phyloP scores from a whole-genome alignment of 64 coral and sea anemone genomes.

The Platygyra sinensis region DNA sequence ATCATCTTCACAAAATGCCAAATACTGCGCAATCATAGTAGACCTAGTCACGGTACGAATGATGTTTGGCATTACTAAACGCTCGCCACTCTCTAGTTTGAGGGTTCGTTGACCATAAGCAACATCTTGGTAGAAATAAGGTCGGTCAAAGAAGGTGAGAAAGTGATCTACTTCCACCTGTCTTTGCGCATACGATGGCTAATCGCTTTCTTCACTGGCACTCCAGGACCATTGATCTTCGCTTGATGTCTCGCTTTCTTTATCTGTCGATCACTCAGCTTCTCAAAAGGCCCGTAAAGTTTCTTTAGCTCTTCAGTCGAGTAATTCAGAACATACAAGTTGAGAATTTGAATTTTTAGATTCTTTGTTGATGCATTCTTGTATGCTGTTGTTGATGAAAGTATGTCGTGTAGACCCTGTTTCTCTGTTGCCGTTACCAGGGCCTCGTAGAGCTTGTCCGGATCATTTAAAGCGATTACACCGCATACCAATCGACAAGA shows the following conservation, averaged over 20 bases:
- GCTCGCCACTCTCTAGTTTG: neutral
- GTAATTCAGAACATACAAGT: slow-evolving; percentile 5
- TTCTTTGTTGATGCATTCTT: slow-evolving; percentile 30
- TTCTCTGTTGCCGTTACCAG: too few species aligned
- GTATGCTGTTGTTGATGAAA: slow-evolving; percentile 10
- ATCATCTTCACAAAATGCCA: slow-evolving; percentile 7
- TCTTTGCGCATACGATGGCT: neutral
- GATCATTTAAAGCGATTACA: slow-evolving; percentile 26
- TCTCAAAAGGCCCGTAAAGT: slow-evolving; percentile 11
- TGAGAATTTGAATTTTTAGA: slow-evolving; percentile 38
- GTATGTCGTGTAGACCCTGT: neutral
- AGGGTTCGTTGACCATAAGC: slow-evolving; percentile 14
- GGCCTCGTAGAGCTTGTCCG: slow-evolving; percentile 5
- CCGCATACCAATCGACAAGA: slow-evolving; percentile 14
- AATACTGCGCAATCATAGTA: slow-evolving; percentile 11
- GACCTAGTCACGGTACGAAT: slow-evolving; percentile 6
- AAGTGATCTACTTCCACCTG: slow-evolving; percentile 6
- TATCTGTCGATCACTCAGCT: slow-evolving; percentile 21
- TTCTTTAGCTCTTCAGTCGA: slow-evolving; percentile 5
- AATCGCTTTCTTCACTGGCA: neutral
- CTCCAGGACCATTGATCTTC: neutral
- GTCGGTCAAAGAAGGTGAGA: neutral
- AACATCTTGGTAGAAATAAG: slow-evolving; percentile 19
- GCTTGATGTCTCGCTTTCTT: slow-evolving; percentile 21
- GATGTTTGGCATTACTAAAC: slow-evolving; percentile 17